A percentile compares a stretch with the other conserved stretches of the same genome.
These are phyloP conservation scores for Picus viridis DNA, from an alignment of 2,797 vertebrate species.

Conservation along the genomic window DNA sequence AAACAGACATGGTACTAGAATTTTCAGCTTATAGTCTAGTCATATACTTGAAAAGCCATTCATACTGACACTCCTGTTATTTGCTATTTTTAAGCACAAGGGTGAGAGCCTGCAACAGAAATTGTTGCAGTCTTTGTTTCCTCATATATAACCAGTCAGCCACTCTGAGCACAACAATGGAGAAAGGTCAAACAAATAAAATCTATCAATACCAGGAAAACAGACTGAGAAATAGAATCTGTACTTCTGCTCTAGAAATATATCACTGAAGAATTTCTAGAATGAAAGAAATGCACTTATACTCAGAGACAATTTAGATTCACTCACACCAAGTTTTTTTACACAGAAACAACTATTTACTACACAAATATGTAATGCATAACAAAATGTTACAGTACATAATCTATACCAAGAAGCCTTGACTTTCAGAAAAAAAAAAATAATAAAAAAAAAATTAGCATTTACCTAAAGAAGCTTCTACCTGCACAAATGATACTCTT, in stretches of 20 bases:
- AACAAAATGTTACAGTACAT: neutral
- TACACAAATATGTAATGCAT: neutral
- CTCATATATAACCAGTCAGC: neutral
- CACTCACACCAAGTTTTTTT: neutral
- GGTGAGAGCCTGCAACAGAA: slow-evolving; percentile 17
- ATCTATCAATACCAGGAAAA: slow-evolving; percentile 51
- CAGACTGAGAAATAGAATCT: neutral
- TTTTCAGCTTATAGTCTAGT: neutral
- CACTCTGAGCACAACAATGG: neutral
- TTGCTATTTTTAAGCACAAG: slow-evolving; percentile 53
- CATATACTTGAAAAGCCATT: slow-evolving; percentile 38
- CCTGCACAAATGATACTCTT: neutral
- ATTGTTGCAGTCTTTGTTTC: slow-evolving; percentile 25
- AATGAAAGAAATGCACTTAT: slow-evolving; percentile 3
- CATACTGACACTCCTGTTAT: slow-evolving; percentile 15
- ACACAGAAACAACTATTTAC: slow-evolving; percentile 14
- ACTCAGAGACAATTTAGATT: neutral
- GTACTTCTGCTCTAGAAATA: slow-evolving; percentile 10
- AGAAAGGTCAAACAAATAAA: slow-evolving; percentile 60
- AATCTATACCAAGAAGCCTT: neutral
- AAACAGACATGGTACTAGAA: neutral
- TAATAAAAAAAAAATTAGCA: neutral
- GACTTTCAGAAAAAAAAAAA: neutral
- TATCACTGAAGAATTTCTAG: slow-evolving; percentile 13
- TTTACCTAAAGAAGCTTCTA: neutral